phyloP scores from a whole-genome alignment of 2,888 invertebrate genomes.

The Cheilosia variabilis region DNA sequence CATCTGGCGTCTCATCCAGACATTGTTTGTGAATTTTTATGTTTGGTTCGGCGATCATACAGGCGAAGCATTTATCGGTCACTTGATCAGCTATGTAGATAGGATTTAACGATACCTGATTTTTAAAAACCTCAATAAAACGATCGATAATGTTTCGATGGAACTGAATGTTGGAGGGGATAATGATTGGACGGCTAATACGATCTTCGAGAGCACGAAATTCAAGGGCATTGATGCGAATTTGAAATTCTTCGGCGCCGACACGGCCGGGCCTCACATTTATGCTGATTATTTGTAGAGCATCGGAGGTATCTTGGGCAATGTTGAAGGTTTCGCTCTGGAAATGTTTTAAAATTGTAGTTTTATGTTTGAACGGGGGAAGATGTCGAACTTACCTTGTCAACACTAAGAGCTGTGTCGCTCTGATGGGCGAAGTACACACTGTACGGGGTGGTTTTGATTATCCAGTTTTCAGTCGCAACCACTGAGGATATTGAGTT shows the following conservation, averaged over 20 bases:
- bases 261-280: constrained; percentile 88
- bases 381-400: constrained; percentile 84
- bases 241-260: constrained; percentile 86
- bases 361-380: not conserved
- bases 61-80: constrained; percentile 93
- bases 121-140: constrained; percentile 92
- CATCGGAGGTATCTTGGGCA: constrained; percentile 87
- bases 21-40: constrained; percentile 91
- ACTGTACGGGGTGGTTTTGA: constrained; percentile 91
- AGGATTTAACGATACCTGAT: constrained; percentile 89
- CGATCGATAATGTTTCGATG: constrained; percentile 92
- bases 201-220: constrained; percentile 91
- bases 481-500: constrained; percentile 89
- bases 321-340: constrained; percentile 89
- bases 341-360: constrained; percentile 39
- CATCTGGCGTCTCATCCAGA: constrained; percentile 84
- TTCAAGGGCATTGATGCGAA: constrained; percentile 91
- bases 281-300: constrained; percentile 93
- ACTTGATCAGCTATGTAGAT: constrained; percentile 88
- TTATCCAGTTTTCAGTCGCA: constrained; percentile 94
- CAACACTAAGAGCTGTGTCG: constrained; percentile 90
- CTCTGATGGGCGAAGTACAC: constrained; percentile 91
- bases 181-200: constrained; percentile 87
- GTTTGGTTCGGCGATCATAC: constrained; percentile 91
- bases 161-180: constrained; percentile 89